phyloP scores from a whole-genome alignment of 2,113 vertebrate genomes.

The Cettia cetti region DNA sequence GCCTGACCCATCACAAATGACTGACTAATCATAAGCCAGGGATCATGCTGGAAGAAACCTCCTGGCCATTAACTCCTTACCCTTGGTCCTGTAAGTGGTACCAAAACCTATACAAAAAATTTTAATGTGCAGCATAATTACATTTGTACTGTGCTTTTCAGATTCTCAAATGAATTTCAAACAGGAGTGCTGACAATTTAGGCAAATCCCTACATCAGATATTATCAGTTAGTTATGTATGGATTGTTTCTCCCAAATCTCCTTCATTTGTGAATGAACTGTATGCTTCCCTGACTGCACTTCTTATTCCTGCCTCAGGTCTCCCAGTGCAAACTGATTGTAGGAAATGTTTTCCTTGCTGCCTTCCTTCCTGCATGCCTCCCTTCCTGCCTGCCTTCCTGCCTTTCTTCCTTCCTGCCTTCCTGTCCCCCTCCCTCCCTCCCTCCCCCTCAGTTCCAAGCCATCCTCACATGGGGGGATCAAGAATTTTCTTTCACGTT shows the following conservation, averaged over 20 bases:
- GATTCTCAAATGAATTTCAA: background rate
- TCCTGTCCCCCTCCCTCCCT: background rate
- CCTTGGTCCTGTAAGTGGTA: background rate
- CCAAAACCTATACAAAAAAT: background rate
- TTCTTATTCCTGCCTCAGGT: background rate
- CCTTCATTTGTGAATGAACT: background rate
- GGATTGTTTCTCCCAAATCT: background rate
- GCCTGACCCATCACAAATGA: background rate
- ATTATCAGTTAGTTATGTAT: background rate
- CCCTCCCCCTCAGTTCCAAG: background rate
- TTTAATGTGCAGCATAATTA: background rate
- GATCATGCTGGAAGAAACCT: background rate
- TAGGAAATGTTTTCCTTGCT: background rate
- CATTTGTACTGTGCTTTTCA: background rate
- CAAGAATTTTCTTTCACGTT: background rate
- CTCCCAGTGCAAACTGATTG: background rate
- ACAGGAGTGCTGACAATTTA: background rate
- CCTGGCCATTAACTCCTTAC: background rate
- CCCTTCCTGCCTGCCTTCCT: background rate
- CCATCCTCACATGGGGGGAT: background rate
- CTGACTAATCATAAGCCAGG: background rate
- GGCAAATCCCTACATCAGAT: background rate
- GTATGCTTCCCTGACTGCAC: background rate
- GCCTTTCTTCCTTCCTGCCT: accelerated
- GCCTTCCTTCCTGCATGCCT: background rate